Percentiles rank a stretch among this genome's conserved stretches.
These are phyloP conservation scores for Chaetodon trifascialis DNA, from an alignment of 2,113 vertebrate genomes.

Conservation along the genomic window DNA sequence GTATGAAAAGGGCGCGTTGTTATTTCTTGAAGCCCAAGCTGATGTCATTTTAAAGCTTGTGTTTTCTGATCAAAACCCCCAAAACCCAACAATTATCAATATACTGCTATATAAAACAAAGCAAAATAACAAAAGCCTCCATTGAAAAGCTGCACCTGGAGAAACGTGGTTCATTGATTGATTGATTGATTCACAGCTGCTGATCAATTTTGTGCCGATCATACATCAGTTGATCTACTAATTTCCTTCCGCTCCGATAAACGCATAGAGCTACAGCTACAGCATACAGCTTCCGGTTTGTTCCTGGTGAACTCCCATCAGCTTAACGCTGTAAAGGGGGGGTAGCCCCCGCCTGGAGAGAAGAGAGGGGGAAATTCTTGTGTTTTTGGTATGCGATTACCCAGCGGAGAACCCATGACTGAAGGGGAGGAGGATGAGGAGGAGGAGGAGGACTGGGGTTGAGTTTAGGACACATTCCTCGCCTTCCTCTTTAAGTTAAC, in stretches of 20 bases:
- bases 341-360: conserved; percentile 61
- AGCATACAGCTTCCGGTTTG: conserved; percentile 46
- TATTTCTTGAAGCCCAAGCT: background rate
- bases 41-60: background rate
- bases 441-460: conserved; percentile 43
- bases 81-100: background rate
- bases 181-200: no score
- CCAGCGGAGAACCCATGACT: conserved; percentile 80
- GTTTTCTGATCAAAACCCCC: background rate
- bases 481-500: conserved; percentile 75
- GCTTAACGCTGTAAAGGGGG: conserved; percentile 31
- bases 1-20: background rate
- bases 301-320: background rate
- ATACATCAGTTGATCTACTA: background rate
- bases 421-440: conserved; percentile 49
- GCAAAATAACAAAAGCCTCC: background rate
- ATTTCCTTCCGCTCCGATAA: background rate
- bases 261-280: no score
- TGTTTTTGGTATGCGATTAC: conserved; percentile 80
- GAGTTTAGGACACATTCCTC: conserved; percentile 74
- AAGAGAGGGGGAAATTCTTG: conserved; percentile 73
- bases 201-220: background rate
- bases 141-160: background rate
- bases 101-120: background rate
- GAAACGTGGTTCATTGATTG: no score